Evolutionary conservation across 2,797 vertebrate species (phyloP).

Genomic region (Alca torda): DNA sequence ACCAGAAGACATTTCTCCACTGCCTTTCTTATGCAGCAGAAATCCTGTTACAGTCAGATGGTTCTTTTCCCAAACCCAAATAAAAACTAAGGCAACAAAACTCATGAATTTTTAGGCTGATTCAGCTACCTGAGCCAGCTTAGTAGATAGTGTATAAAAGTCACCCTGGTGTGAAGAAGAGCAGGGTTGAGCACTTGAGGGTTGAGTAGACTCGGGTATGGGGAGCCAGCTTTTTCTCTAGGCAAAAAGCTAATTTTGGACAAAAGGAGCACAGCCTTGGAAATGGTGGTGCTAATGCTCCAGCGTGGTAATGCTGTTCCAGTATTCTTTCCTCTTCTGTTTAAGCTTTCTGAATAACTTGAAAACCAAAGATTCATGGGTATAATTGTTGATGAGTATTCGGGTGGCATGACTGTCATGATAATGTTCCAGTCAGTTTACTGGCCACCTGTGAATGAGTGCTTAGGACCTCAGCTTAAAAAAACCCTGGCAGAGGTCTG

Average conservation of each 20-base stretch:
- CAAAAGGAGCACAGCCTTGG: neutral
- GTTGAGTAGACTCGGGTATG: neutral
- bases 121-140: neutral
- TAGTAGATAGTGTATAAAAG: neutral
- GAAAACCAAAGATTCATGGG: neutral
- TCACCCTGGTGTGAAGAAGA: neutral
- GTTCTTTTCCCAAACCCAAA: neutral
- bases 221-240: neutral
- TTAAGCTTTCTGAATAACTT: neutral
- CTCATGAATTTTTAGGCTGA: neutral
- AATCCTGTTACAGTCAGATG: neutral
- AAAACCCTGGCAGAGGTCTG: neutral
- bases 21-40: neutral
- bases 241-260: neutral
- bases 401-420: neutral
- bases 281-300: neutral
- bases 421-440: neutral
- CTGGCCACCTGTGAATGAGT: no score
- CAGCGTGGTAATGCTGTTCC: neutral
- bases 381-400: neutral
- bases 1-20: neutral
- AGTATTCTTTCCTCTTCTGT: neutral
- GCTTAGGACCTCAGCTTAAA: neutral
- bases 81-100: neutral
- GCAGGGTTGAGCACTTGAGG: neutral